These are phyloP conservation scores for Xenopus borealis DNA, from an alignment of 2,113 vertebrate species.

Conservation along the genomic window DNA sequence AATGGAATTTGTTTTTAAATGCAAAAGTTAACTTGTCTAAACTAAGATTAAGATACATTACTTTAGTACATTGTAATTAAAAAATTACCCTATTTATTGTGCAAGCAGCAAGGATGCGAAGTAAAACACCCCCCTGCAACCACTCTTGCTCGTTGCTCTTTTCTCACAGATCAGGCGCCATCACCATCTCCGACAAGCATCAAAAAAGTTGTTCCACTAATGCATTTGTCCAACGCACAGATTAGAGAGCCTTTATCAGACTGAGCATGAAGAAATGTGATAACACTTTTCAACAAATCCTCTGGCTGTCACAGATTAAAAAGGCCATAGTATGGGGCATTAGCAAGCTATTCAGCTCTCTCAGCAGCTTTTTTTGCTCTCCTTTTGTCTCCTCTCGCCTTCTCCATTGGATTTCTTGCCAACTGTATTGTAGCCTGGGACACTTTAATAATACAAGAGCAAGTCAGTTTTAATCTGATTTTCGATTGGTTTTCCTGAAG, in stretches of 20 bases:
- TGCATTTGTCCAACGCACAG: conserved; percentile 90
- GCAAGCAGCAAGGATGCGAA: too few relatives aligned
- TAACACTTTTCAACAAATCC: conserved; percentile 96
- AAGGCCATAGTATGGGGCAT: conserved; percentile 65
- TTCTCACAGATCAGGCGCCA: conserved; percentile 23
- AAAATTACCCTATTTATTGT: too few relatives aligned
- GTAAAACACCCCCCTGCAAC: too few relatives aligned
- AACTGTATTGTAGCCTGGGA: conserved; percentile 79
- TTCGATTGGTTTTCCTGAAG: conserved; percentile 81
- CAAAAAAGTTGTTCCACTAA: conserved; percentile 69
- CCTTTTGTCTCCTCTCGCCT: conserved; percentile 64
- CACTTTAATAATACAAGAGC: conserved; percentile 82
- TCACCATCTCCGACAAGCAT: conserved; percentile 25
- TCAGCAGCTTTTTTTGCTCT: conserved; percentile 53
- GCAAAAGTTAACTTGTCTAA: too few relatives aligned
- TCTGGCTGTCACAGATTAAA: conserved; percentile 91
- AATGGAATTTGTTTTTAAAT: too few relatives aligned
- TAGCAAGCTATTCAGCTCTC: conserved; percentile 70
- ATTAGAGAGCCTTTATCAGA: conserved; percentile 91
- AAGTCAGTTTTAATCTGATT: conserved; percentile 89
- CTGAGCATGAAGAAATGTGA: conserved; percentile 71
- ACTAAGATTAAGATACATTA: too few relatives aligned
- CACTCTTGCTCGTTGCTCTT: not conserved
- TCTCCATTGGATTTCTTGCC: conserved; percentile 83
- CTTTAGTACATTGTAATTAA: too few relatives aligned